phyloP scores from a whole-genome alignment of 2,888 invertebrate genomes.

The Torymus auratus region DNA sequence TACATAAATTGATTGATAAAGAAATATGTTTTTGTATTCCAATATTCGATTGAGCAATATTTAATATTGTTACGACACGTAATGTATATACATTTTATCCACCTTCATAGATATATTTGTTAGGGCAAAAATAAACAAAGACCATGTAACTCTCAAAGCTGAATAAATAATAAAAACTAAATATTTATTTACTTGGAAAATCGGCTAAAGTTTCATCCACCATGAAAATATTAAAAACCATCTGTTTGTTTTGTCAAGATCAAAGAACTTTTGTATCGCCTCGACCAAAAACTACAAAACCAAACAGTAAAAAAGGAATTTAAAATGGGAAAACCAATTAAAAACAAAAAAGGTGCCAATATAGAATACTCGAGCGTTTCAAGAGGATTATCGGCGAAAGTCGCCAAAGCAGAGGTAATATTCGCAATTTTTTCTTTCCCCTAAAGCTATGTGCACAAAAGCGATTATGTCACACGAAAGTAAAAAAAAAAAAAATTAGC shows the following conservation, averaged over 20 bases:
- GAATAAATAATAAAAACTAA: too few species aligned
- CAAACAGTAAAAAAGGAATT: not conserved
- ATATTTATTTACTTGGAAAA: too few species aligned
- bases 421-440: conserved; percentile 30
- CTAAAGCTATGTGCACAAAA: conserved; percentile 21
- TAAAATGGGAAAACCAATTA: not conserved
- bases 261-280: conserved; percentile 29
- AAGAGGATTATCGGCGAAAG: conserved; percentile 32
- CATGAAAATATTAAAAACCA: not conserved
- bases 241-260: not conserved
- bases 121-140: too few species aligned
- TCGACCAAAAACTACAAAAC: conserved; percentile 9
- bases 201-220: too few species aligned
- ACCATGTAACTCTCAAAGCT: too few species aligned
- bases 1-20: too few species aligned
- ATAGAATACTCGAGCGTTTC: conserved; percentile 32
- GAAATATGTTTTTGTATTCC: too few species aligned
- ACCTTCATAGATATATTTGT: too few species aligned
- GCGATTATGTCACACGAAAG: conserved; percentile 22
- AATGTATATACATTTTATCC: too few species aligned
- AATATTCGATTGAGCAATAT: too few species aligned
- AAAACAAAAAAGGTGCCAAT: conserved; percentile 34
- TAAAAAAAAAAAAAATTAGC: conserved; percentile 3
- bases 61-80: too few species aligned
- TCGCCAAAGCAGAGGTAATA: conserved; percentile 18